Base-by-base conservation (phyloP, 2,113 vertebrate species). In the Phalacrocorax brasilianus region DNA sequence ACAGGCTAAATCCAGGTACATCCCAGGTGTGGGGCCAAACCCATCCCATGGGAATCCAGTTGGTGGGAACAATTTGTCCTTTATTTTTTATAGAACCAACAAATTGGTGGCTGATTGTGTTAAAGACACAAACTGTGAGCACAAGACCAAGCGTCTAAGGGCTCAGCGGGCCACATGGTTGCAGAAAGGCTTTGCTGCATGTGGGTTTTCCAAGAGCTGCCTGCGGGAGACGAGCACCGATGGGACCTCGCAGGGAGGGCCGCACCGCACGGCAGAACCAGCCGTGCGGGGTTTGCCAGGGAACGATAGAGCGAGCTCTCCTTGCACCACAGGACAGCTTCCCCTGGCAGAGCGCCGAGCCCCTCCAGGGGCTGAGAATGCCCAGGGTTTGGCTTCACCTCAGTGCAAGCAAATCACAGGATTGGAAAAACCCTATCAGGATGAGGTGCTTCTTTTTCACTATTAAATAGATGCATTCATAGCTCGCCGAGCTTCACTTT, bases 221-320 rank as follows among this genome's bases (percentile, higher is more conserved):
- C 38, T 28, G 17, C 3, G 2, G 55, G 47, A 91, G 12, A 58
- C 10, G 84, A 63, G 33, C 84, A 61, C 30, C 7, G 4, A 4
- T 5, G 50, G 52, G 14, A 56, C 4, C 2, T 23, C 28, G 5
- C 32, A 66, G 68, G 35, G 14, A 66, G 20, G 17, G 52, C 40
- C 8, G 14, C 3, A 47, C 35, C 8, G 14, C 3, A 0, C 4
- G 7, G 21, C 73, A 85, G 53, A 72, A 27, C 12, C 49, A 72
- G 13, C 42, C 2, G 0, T 10, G 49, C 0, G 1, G 45, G n/a
- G 10, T 86, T 77, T 77, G 11, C 33, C 5, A 2, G 32, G 42
- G 21, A 61, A 72, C 66, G 30, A 17, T 3, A 58, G 33, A 53
- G 16, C 3, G 6, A 32, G 8, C 10, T 62, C 15, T 70, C 55